Base-by-base conservation (phyloP, 2,888 invertebrate genomes). In the Sinhomidia bicolor region DNA sequence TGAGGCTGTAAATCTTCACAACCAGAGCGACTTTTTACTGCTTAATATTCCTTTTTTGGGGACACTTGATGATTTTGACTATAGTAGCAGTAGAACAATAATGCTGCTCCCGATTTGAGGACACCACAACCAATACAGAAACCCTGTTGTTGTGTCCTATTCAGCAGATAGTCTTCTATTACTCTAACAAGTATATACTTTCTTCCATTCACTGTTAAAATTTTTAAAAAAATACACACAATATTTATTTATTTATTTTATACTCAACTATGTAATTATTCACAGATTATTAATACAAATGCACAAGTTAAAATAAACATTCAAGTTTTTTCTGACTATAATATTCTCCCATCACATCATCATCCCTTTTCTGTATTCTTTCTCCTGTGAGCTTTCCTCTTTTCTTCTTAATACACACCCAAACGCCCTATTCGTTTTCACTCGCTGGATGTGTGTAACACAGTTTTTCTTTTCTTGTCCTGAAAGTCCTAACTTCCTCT, bases 341-440 rank as follows among this genome's bases (percentile, higher is more conserved):
- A 32, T 68, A 47, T 51, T 54, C 47, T 54, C 80, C 36, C 44
- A 62, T 74, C 81, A 82, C 57, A 80, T 54, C 60, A 51, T 36
- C 26, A 76, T 54, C 80, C 17, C 74, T 62, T n/a, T 47, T 62
- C 36, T 71, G n/a, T n/a, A 17, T 41, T 47, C 71, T n/a, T 3
- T 54, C 74, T 62, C 36, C 36, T 36, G 36, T 36, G 36, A 5
- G 17, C 71, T 81, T 62, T 60, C 29, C 47, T 26, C 47, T 78
- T 12, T 29, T 54, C 23, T 47, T 36, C 57, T 82, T 88, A 82
- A 88, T 88, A 88, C 88, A 88, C 88, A 88, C 88, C 88, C 88
- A 88, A 83, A 83, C 80, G 89, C 89, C 89, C 85, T 85, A 85
- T 74, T 89, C 76, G n/a, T n/a, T 51, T 20, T 47, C n/a, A 44